Conservation (phyloP, 2,113 vertebrate species). For the Macrotus californicus region DNA sequence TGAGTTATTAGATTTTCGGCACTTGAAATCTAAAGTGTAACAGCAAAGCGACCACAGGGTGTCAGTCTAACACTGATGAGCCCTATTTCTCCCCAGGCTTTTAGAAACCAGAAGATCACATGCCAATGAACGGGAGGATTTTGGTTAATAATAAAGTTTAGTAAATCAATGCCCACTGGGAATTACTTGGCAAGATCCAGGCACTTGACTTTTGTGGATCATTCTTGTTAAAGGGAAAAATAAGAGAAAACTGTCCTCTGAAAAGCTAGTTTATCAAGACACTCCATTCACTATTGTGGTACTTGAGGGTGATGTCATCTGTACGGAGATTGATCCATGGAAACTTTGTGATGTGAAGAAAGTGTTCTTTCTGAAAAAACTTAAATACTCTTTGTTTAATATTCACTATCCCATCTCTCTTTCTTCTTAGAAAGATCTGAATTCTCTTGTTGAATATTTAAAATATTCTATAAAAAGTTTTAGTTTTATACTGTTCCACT, state of each 20-base stretch:
- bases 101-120: no score
- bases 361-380: neutral
- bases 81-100: neutral
- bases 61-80: slow-evolving; percentile 64
- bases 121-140: neutral
- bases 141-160: neutral
- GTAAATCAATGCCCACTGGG: neutral
- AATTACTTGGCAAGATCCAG: neutral
- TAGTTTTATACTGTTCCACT: neutral
- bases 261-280: neutral
- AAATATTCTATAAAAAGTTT: slow-evolving; percentile 1
- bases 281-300: neutral
- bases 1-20: neutral
- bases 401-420: neutral
- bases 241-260: neutral
- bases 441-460: neutral
- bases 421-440: neutral
- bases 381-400: neutral
- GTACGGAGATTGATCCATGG: neutral
- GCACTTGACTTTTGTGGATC: neutral
- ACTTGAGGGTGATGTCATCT: neutral
- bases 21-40: neutral
- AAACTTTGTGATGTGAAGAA: neutral
- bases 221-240: neutral
- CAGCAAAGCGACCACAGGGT: slow-evolving; percentile 69